Conservation (phyloP, 2,797 vertebrate genomes). For the Hapalemur alaotrensis region DNA sequence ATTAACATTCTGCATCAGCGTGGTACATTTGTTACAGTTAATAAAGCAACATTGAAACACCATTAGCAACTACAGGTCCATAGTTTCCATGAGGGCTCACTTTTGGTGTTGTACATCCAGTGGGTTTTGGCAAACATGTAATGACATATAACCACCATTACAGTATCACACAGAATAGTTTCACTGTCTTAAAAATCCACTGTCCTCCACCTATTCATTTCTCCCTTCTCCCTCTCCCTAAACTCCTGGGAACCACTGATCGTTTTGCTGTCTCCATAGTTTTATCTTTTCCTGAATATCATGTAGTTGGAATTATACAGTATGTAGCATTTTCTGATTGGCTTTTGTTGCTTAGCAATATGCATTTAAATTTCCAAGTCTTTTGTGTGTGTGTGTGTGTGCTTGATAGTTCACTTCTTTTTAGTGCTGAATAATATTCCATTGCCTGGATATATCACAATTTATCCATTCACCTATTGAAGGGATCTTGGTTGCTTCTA, state of each 20-base stretch:
- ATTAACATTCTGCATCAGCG: background rate
- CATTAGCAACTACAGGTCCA: background rate
- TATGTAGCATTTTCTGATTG: background rate
- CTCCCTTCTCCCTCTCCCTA: background rate
- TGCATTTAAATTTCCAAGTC: background rate
- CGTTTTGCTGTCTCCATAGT: background rate
- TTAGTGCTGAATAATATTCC: conserved; percentile 23
- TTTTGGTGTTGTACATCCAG: background rate
- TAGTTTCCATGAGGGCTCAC: background rate
- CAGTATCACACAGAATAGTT: background rate
- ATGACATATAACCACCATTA: background rate
- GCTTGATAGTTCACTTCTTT: background rate
- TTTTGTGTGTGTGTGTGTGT: background rate
- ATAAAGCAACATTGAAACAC: background rate
- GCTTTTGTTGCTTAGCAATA: background rate
- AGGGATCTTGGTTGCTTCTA: background rate
- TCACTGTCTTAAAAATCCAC: background rate
- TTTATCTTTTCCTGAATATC: background rate
- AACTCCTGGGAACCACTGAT: background rate
- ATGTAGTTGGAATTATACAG: background rate
- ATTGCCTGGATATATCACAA: background rate
- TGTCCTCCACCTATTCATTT: no score
- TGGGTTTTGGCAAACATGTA: background rate
- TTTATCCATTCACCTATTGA: background rate
- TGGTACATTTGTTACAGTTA: background rate